These are phyloP conservation scores for Sebastes miniatus DNA, from an alignment of 2,797 vertebrate genomes.

Conservation along the genomic window DNA sequence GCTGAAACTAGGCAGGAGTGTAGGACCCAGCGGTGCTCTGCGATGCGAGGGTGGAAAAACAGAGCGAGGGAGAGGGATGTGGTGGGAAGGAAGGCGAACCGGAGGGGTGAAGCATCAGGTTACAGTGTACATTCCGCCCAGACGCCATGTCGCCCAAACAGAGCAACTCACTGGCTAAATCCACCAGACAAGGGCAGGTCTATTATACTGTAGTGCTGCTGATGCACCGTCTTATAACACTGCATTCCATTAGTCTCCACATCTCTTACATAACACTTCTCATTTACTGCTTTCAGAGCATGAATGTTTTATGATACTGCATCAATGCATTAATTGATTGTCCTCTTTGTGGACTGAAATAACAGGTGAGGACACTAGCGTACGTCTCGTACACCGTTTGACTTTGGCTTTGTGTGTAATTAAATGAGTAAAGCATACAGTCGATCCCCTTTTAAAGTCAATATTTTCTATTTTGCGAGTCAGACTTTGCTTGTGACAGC, in stretches of 20 bases:
- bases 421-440: not conserved
- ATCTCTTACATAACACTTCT: slow-evolving; percentile 33
- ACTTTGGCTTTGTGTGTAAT: not conserved
- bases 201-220: slow-evolving; percentile 50
- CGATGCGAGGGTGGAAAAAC: slow-evolving; percentile 66
- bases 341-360: slow-evolving; percentile 6
- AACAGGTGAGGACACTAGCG: not conserved
- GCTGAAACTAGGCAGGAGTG: slow-evolving; percentile 33
- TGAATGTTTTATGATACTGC: slow-evolving; percentile 25
- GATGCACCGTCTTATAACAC: slow-evolving; percentile 42
- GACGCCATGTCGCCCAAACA: slow-evolving; percentile 78
- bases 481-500: not conserved
- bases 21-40: slow-evolving; percentile 65
- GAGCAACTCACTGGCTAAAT: slow-evolving; percentile 64
- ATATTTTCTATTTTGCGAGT: slow-evolving; percentile 12
- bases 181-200: slow-evolving; percentile 65
- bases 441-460: not conserved
- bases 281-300: slow-evolving; percentile 22
- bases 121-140: slow-evolving; percentile 78
- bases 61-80: slow-evolving; percentile 52
- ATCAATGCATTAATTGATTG: slow-evolving; percentile 3
- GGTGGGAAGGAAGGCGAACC: slow-evolving; percentile 69
- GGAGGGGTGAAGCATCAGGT: slow-evolving; percentile 75
- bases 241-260: slow-evolving; percentile 37
- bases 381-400: not conserved